Percentiles rank a stretch among this genome's conserved stretches.
Evolutionary conservation across 92 coral and sea anemone genomes (phyloP).

Genomic region (Muricea muricata): DNA sequence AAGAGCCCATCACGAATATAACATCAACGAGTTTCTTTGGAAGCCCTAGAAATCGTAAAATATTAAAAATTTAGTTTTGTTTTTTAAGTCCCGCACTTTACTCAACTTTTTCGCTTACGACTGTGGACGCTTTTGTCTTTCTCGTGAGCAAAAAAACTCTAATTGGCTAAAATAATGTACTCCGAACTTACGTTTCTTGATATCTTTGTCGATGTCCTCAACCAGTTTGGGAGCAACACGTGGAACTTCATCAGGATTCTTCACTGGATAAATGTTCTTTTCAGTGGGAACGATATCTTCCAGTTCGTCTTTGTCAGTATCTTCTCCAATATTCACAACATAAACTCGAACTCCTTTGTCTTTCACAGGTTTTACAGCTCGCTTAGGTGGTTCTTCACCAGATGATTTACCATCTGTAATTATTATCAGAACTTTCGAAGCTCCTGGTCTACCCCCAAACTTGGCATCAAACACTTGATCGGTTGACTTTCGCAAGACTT

Average conservation of each 20-base stretch:
- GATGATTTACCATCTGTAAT: conserved; percentile 71
- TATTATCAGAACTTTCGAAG: conserved; percentile 71
- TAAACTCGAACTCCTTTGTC: conserved; percentile 71
- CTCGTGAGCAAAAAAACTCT: too few species aligned
- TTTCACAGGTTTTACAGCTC: conserved; percentile 64
- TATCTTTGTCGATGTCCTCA: conserved; percentile 59
- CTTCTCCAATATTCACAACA: conserved; percentile 74
- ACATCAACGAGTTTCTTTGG: conserved; percentile 64
- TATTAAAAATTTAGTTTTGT: too few species aligned
- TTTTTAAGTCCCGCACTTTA: too few species aligned
- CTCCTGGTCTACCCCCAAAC: conserved; percentile 2
- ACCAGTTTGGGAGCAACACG: conserved; percentile 55
- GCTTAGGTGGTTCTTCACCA: conserved; percentile 48
- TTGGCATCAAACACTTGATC: conserved; percentile 29
- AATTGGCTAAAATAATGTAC: too few species aligned
- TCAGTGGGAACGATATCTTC: conserved; percentile 58
- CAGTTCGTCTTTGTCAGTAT: conserved; percentile 57
- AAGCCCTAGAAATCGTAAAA: conserved; percentile 18
- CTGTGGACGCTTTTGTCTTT: too few species aligned
- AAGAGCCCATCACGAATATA: conserved; percentile 79
- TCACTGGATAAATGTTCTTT: conserved; percentile 35
- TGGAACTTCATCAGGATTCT: conserved; percentile 37
- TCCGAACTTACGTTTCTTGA: conserved; percentile 78
- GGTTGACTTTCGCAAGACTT: conserved; percentile 42
- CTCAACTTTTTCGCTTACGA: too few species aligned